Evolutionary conservation across 2,797 vertebrate species (phyloP).

Genomic region (Petrocephalus schoutedeni): DNA sequence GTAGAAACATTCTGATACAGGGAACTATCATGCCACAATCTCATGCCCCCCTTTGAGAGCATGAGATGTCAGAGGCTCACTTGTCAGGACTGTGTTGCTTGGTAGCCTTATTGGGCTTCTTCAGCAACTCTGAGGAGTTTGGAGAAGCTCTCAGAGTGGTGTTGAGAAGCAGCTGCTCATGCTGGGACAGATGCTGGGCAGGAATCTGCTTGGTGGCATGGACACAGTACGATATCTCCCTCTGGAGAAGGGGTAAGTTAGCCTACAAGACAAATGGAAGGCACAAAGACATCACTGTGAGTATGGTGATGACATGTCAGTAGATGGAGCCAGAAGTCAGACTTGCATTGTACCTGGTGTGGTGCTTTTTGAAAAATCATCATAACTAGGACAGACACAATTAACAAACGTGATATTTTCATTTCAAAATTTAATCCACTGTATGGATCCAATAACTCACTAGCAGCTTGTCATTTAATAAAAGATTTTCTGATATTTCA

Average conservation of each 20-base stretch:
- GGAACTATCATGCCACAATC: not conserved
- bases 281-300: not conserved
- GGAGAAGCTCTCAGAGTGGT: constrained; percentile 81
- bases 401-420: not conserved
- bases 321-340: not conserved
- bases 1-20: not conserved
- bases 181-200: constrained; percentile 94
- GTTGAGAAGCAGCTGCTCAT: constrained; percentile 92
- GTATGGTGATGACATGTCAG: not conserved
- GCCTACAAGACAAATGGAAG: constrained; percentile 63
- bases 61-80: constrained; percentile 48
- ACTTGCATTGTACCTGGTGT: not conserved
- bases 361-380: not conserved
- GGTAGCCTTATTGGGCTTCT: constrained; percentile 79
- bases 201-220: constrained; percentile 96
- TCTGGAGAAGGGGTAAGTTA: constrained; percentile 91
- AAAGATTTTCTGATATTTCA: too few species aligned
- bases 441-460: not conserved
- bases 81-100: constrained; percentile 91
- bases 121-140: constrained; percentile 88
- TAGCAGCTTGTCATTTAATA: not conserved
- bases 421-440: not conserved
- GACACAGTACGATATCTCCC: constrained; percentile 91
- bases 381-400: not conserved
- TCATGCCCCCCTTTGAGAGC: not conserved